These are phyloP conservation scores for Aurelia aurita complex sp. Pacific DNA, from an alignment of 30 jellyfish, hydroid and myxozoan species.

Conservation along the genomic window DNA sequence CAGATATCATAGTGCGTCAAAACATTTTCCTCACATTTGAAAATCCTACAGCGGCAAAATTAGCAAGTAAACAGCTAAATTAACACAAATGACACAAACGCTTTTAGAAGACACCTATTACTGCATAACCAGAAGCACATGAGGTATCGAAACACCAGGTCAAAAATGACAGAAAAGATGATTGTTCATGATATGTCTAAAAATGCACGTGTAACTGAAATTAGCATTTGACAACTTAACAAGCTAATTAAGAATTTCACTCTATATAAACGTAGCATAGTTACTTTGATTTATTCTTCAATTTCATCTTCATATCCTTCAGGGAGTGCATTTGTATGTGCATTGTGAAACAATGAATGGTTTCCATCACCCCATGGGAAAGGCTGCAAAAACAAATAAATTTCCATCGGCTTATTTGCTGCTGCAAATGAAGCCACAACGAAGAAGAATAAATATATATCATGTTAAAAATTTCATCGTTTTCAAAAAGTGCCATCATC, in stretches of 20 bases:
- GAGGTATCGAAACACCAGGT: no score
- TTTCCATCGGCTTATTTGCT: not conserved
- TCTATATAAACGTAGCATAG: not conserved
- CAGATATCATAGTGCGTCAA: no score
- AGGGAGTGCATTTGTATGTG: slow-evolving; percentile 92
- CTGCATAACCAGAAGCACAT: no score
- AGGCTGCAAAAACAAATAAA: slow-evolving; percentile 66
- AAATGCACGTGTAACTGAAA: no score
- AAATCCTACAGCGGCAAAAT: no score
- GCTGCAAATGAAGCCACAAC: not conserved
- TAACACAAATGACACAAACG: no score
- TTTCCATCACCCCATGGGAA: slow-evolving; percentile 99
- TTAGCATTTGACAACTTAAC: not conserved
- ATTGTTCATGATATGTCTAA: no score
- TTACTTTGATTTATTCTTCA: slow-evolving; percentile 10
- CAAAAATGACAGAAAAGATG: no score
- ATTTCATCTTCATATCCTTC: slow-evolving; percentile 89
- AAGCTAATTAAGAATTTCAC: not conserved
- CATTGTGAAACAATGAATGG: slow-evolving; percentile 88
- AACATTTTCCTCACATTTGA: no score
- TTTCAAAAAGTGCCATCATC: no score
- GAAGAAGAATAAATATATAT: not conserved
- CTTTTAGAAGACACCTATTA: no score
- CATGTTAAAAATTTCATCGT: not conserved
- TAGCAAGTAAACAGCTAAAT: no score